Evolutionary conservation across 2,888 invertebrate species (phyloP), one percentile per base, ranked within the genome.

Genomic region (Horisme vitalbata): DNA sequence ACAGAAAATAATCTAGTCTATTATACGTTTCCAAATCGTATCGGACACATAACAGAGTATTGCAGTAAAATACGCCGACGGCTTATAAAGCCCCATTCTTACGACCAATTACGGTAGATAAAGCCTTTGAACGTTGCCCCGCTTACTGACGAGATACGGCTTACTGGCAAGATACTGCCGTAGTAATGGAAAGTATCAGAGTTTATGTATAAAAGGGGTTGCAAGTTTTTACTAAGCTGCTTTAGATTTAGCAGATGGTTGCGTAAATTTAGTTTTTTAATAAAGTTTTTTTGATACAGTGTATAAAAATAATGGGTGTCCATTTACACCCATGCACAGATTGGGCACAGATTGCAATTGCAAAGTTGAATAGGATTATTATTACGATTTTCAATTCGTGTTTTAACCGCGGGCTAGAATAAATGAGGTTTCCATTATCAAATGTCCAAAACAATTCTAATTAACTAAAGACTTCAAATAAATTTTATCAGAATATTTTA

Each of bases 31-130:
- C 2, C 10, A 10, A 33, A 35, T 48, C 48, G 48, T 44, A 15
- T 48, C 48, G 48, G 13, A 4, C 7, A 12, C 23, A 36, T 14
- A 32, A 9, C 31, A 15, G 12, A 26, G 12, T 39, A 10, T 45
- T 21, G 41, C 54, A 61, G 63, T 68, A 58, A 71, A 71, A 70
- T 72, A 68, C 69, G 64, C 64, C 63, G 65, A 55, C 59, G 63
- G 56, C 58, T 62, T 67, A 71, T 81, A 81, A 80, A 81, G 66
- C 73, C 61, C 63, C 68, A 63, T 68, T 70, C 75, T 79, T 81
- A 83, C 78, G 79, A 79, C 75, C 82, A 83, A 83, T 83, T 83
- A 83, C 77, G 57, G 53, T 45, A 79, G 81, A 79, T 83, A 82
- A 80, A 79, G 75, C 77, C 74, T 70, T 69, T 71, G 72, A 73